These are phyloP conservation scores for Sylvilagus bachmani DNA, from an alignment of 2,113 vertebrate species.

Conservation along the genomic window DNA sequence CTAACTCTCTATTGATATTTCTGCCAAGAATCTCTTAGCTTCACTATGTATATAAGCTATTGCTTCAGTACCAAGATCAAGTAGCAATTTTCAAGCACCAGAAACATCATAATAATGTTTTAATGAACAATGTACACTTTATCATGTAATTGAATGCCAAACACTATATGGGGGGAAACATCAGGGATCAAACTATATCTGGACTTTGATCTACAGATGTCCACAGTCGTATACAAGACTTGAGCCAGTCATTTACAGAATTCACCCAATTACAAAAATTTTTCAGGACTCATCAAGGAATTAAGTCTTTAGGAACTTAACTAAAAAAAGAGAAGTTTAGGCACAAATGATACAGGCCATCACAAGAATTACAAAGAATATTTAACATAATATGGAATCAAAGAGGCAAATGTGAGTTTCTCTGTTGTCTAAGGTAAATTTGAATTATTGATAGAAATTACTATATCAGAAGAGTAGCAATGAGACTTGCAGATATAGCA, in stretches of 20 bases:
- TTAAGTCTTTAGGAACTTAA: background rate
- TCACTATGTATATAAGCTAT: background rate
- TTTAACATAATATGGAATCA: slow-evolving; percentile 29
- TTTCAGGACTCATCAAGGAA: background rate
- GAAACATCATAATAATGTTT: background rate
- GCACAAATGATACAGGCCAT: slow-evolving; percentile 4
- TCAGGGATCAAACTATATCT: background rate
- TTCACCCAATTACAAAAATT: background rate
- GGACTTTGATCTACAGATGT: background rate
- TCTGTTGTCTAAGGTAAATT: slow-evolving; percentile 78
- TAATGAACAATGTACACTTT: slow-evolving; percentile 34
- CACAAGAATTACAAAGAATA: slow-evolving; percentile 35
- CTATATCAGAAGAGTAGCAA: slow-evolving; percentile 73
- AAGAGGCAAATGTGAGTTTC: background rate
- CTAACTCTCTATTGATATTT: slow-evolving; percentile 11
- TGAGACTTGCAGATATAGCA: slow-evolving; percentile 69
- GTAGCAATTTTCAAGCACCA: slow-evolving; percentile 44
- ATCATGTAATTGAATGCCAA: background rate
- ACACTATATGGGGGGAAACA: background rate
- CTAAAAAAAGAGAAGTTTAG: background rate
- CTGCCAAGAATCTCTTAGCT: slow-evolving; percentile 43
- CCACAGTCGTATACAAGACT: background rate
- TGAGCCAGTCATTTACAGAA: background rate
- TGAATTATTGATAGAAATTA: slow-evolving; percentile 63
- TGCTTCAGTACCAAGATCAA: slow-evolving; percentile 17